Conservation (phyloP, 1,140 invertebrate genomes). For the Marisa cornuarietis region DNA sequence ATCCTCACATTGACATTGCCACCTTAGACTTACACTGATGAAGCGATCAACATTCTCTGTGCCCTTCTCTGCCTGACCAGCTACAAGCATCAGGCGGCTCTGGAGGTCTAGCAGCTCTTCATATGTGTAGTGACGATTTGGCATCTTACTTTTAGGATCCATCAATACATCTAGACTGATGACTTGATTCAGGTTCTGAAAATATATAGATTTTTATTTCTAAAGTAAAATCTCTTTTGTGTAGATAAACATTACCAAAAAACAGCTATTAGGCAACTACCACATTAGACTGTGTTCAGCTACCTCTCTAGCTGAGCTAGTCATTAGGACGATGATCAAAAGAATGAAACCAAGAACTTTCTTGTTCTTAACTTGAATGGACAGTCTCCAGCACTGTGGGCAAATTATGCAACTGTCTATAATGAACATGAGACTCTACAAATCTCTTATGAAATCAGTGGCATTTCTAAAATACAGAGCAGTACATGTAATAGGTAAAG, state of each 20-base stretch:
- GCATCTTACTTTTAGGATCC: background rate
- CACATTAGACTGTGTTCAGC: background rate
- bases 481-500: too few species aligned
- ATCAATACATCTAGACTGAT: slow-evolving; percentile 10
- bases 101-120: slow-evolving; percentile 57
- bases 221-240: too few species aligned
- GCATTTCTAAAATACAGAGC: too few species aligned
- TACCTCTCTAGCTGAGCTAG: background rate
- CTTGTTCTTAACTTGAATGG: too few species aligned
- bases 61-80: slow-evolving; percentile 56
- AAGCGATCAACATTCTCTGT: slow-evolving; percentile 55
- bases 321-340: too few species aligned
- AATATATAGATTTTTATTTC: background rate
- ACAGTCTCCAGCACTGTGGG: too few species aligned
- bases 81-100: slow-evolving; percentile 61
- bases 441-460: too few species aligned
- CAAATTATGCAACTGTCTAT: too few species aligned
- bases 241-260: too few species aligned
- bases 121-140: slow-evolving; percentile 36
- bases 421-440: too few species aligned
- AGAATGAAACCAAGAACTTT: too few species aligned
- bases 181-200: slow-evolving; percentile 11
- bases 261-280: too few species aligned
- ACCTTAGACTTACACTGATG: slow-evolving; percentile 45
- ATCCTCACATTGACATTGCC: background rate